phyloP scores from a whole-genome alignment of 2,113 vertebrate species.

The Sinocyclocheilus grahami region DNA sequence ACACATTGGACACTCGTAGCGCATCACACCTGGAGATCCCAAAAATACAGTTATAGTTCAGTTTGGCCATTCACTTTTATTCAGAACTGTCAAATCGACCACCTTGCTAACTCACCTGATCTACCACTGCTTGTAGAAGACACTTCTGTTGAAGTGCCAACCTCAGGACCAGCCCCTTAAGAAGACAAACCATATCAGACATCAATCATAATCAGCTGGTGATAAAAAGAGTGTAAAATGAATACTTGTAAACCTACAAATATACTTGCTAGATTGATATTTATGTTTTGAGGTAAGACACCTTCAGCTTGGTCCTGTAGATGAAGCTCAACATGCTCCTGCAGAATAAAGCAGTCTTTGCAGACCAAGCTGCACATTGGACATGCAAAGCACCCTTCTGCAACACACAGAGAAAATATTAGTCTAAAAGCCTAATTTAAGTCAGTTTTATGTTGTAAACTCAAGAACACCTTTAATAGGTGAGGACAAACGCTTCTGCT shows the following conservation, averaged over 20 bases:
- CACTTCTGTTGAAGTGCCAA: not conserved
- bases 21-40: conserved; percentile 49
- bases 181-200: not conserved
- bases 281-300: conserved; percentile 30
- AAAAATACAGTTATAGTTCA: not conserved
- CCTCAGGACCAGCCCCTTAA: not conserved
- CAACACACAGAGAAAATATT: conserved; percentile 32
- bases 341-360: conserved; percentile 63
- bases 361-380: conserved; percentile 85
- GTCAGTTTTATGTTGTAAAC: not conserved
- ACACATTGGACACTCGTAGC: conserved; percentile 85
- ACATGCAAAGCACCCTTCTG: conserved; percentile 78
- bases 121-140: not conserved
- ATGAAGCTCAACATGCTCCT: conserved; percentile 77
- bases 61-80: not conserved
- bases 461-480: conserved; percentile 54
- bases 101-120: not conserved
- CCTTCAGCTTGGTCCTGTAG: conserved; percentile 65
- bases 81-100: not conserved
- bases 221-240: not conserved
- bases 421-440: not conserved
- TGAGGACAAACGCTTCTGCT: conserved; percentile 52
- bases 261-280: not conserved
- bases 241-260: not conserved
- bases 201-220: not conserved